Percentiles rank a stretch among this genome's conserved stretches.
These are phyloP conservation scores for Rhyacophila evoluta DNA, from an alignment of 2,888 invertebrate genomes.

Conservation along the genomic window DNA sequence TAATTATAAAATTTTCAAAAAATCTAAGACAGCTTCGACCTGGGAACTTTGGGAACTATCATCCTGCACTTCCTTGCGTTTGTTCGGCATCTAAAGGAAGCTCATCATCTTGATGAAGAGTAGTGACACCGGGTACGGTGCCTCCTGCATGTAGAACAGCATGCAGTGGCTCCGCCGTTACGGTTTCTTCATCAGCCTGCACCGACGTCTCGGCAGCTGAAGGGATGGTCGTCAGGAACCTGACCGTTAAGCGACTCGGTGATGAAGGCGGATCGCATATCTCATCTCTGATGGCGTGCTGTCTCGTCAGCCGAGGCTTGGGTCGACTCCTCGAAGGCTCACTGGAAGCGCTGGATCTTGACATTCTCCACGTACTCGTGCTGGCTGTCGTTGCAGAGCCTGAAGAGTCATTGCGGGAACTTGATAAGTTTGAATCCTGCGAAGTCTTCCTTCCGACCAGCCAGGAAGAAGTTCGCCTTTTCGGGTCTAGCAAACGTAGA, in stretches of 20 bases:
- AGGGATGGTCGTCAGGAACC: slow-evolving; percentile 79
- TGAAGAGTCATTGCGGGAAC: slow-evolving; percentile 91
- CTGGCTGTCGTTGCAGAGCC: slow-evolving; percentile 90
- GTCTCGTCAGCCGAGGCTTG: slow-evolving; percentile 83
- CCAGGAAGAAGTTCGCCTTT: slow-evolving; percentile 89
- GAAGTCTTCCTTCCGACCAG: slow-evolving; percentile 91
- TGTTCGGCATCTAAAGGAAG: slow-evolving; percentile 52
- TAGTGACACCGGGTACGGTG: slow-evolving; percentile 42
- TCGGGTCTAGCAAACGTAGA: slow-evolving; percentile 77
- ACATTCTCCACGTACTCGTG: slow-evolving; percentile 90
- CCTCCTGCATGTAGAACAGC: slow-evolving; percentile 50
- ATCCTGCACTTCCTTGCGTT: slow-evolving; percentile 12
- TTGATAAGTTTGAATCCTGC: slow-evolving; percentile 91
- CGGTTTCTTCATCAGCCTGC: slow-evolving; percentile 74
- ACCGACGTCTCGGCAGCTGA: slow-evolving; percentile 80
- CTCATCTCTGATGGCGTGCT: slow-evolving; percentile 84
- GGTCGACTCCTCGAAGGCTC: slow-evolving; percentile 60
- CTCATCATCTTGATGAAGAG: slow-evolving; percentile 50
- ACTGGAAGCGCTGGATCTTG: slow-evolving; percentile 83
- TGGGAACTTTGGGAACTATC: neutral
- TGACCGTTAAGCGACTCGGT: slow-evolving; percentile 69
- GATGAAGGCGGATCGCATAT: slow-evolving; percentile 72
- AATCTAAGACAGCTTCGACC: neutral
- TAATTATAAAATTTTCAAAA: neutral
- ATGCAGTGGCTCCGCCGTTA: slow-evolving; percentile 44